Base-by-base conservation (phyloP, 2,113 vertebrate genomes). In the Sterrhoptilus dennistouni region DNA sequence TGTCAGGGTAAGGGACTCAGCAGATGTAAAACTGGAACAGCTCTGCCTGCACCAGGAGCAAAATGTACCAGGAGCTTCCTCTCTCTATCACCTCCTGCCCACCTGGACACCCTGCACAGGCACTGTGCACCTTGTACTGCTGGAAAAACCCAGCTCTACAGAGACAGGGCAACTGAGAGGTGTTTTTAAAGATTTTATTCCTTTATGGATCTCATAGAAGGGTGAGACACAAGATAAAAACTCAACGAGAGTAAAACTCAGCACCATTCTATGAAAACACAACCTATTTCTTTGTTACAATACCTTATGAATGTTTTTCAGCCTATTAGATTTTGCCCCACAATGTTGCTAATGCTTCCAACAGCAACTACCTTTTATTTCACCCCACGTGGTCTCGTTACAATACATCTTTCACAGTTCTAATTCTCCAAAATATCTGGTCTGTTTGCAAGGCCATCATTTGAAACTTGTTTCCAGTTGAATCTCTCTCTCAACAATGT, bases 21-120 rank as follows among this genome's bases (percentile, higher is more conserved):
- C 84, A 95, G 88, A 70, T 83, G 79, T n/a, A 44, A 93, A 93
- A 94, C 38, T 93, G 68, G 90, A 90, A n/a, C 90, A 93, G 82
- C 33, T 86, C 86, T 70, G 64, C 64, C 40, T 80, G 20, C 18
- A 36, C 33, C 54, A 80, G 75, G 28, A 83, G 59, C 66, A 90
- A 72, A 92, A 65, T 36, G 45, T 88, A 31, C 52, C 52, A 85
- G 83, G 52, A 76, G 31, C 59, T 57, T 65, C 54, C 18, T 76
- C 11, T 79, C 49, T 12, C 54, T 38, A 54, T 81, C 90, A 90
- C 83, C 88, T 90, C 85, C 95, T 50, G 9, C 92, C 63, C 57
- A 90, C 50, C 82, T 90, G 75, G 36, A 3, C 38, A n/a, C 31
- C 36, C 90, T 79, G 53, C 49, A 65, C 36, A 8, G 33, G 66